Conservation (phyloP, 2,888 invertebrate species). For the Drosophila rellima region DNA sequence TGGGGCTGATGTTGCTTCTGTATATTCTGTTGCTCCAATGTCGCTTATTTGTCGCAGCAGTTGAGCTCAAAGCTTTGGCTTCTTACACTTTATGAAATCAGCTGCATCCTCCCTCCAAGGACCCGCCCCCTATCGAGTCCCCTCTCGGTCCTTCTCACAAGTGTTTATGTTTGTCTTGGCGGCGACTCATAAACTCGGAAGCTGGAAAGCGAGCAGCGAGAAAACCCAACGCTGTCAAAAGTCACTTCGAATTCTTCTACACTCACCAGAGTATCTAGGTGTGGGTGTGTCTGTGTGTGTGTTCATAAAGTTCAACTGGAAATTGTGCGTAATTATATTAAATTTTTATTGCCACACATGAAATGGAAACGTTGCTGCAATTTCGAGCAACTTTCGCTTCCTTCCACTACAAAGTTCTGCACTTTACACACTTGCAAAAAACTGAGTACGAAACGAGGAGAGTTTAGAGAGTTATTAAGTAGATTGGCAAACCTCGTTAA, state of each 20-base stretch:
- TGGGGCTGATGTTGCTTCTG: conserved; percentile 27
- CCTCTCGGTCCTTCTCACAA: conserved; percentile 36
- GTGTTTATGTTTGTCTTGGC: conserved; percentile 81
- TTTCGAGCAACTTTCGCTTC: conserved; percentile 39
- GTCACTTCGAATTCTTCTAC: conserved; percentile 37
- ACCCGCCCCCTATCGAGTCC: background rate
- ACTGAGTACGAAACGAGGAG: conserved; percentile 2
- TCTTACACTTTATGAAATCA: conserved; percentile 79
- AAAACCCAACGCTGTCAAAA: conserved; percentile 56
- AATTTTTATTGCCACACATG: conserved; percentile 76
- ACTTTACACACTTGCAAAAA: conserved; percentile 37
- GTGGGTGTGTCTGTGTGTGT: conserved; percentile 32
- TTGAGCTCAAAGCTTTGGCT: conserved; percentile 77
- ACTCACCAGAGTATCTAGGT: conserved; percentile 35
- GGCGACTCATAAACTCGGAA: conserved; percentile 67
- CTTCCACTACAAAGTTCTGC: conserved; percentile 21
- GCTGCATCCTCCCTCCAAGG: conserved; percentile 46
- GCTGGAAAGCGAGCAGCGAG: conserved; percentile 52
- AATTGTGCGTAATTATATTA: conserved; percentile 82
- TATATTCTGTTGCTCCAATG: conserved; percentile 16
- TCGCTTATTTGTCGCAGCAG: conserved; percentile 75
- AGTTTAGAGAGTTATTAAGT: conserved; percentile 34
- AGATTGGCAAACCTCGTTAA: conserved; percentile 5
- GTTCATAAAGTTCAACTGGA: conserved; percentile 72
- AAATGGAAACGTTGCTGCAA: conserved; percentile 67